These are phyloP conservation scores for Melangyna quadrimaculata DNA, from an alignment of 2,888 invertebrate species.

Conservation along the genomic window DNA sequence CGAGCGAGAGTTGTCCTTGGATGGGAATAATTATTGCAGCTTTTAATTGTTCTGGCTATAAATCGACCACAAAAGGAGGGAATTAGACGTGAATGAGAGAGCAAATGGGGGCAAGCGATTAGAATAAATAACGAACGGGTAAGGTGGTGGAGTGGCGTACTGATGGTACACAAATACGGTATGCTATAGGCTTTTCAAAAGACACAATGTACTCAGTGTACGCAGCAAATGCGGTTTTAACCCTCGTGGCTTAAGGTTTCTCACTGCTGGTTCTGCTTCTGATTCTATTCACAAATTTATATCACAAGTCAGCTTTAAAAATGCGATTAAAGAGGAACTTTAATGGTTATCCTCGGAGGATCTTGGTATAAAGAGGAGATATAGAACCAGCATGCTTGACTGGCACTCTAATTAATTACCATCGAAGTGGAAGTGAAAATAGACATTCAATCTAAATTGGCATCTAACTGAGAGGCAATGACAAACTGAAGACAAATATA, in stretches of 20 bases:
- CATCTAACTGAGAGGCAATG: conserved; percentile 15
- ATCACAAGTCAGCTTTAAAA: conserved; percentile 5
- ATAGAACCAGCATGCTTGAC: not conserved
- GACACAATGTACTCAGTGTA: conserved; percentile 8
- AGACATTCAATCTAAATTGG: conserved; percentile 35
- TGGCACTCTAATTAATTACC: conserved; percentile 37
- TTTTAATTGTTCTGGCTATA: conserved; percentile 66
- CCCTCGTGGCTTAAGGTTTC: not conserved
- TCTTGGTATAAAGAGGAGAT: not conserved
- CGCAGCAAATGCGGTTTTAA: conserved; percentile 28
- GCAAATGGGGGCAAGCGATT: conserved; percentile 44
- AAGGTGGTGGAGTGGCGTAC: not conserved
- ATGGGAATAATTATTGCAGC: conserved; percentile 60
- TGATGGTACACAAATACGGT: not conserved
- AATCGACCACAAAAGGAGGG: conserved; percentile 63
- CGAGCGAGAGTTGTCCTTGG: conserved; percentile 39
- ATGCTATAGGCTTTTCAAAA: conserved; percentile 10
- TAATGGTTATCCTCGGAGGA: conserved; percentile 14
- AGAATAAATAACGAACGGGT: conserved; percentile 24
- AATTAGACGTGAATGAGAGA: conserved; percentile 26
- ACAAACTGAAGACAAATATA: conserved; percentile 27
- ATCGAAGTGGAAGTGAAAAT: conserved; percentile 26
- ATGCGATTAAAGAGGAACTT: not conserved
- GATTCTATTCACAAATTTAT: conserved; percentile 8
- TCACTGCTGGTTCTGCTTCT: too few species aligned